Base-by-base conservation (phyloP, 2,888 invertebrate genomes). In the Sipha maydis region DNA sequence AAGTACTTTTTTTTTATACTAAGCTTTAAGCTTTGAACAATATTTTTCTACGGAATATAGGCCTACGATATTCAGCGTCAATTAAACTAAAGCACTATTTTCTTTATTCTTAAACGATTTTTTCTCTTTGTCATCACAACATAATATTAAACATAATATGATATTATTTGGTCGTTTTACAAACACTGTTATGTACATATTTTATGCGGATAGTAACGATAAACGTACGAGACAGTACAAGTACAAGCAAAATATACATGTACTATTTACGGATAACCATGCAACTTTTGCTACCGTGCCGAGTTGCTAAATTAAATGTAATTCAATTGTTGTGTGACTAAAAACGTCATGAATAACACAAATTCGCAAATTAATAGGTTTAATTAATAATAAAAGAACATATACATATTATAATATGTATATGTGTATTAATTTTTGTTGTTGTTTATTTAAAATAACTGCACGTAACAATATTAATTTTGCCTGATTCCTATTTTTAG, bases 201-300 rank as follows among this genome's bases (percentile, higher is more conserved):
- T 80, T 11, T 69, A 82, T 21, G 25, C 25, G 48, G 71, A 48
- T 48, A 82, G 41, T 83, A 83, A 41, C 28, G 25, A 61, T 61
- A 31, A n/a, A 25, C 31, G 28, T 31, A 71, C 82, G 41, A 56
- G 25, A 1, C 25, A n/a, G n/a, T n/a, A n/a, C n/a, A 38, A 75
- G n/a, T 75, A 56, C 73, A 5, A 56, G 56, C 28, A 31, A 5
- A 34, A 56, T 38, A 61, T 61, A 61, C 2, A 19, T n/a, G 7
- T 79, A 25, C 11, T 75, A 61, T 61, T 83, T 75, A 75, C 75
- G 28, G n/a, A 75, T 56, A 34, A 54, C 73, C 73, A 41, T 56
- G 86, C 80, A 75, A 88, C 86, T 88, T 80, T 41, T 56, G 80
- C 86, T 75, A 88, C 86, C 86, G 86, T 88, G 86, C 86, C 86